A percentile compares a stretch with the other conserved stretches of the same genome.
Evolutionary conservation across 2,113 vertebrate species (phyloP).

Genomic region (Odontesthes bonariensis): DNA sequence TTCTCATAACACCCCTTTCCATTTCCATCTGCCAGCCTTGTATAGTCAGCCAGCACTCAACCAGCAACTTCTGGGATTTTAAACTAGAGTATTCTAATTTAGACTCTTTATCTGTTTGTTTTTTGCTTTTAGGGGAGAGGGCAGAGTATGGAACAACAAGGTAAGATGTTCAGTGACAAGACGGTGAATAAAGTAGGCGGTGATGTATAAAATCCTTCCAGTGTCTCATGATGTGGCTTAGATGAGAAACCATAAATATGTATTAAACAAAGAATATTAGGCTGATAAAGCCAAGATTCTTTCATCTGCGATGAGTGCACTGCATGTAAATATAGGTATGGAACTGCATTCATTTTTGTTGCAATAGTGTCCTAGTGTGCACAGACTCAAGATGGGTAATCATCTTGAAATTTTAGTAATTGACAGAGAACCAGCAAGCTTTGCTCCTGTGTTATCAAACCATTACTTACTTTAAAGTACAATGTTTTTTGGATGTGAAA

Average conservation of each 20-base stretch:
- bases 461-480: too few species aligned
- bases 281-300: too few species aligned
- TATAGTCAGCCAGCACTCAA: constrained; percentile 57
- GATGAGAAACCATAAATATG: constrained; percentile 43
- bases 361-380: too few species aligned
- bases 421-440: too few species aligned
- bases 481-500: too few species aligned
- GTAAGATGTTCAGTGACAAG: constrained; percentile 82
- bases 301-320: too few species aligned
- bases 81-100: constrained; percentile 58
- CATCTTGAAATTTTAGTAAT: too few species aligned
- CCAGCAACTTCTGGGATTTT: constrained; percentile 54
- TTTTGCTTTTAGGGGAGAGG: constrained; percentile 87
- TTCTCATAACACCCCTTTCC: constrained; percentile 72
- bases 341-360: too few species aligned
- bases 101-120: constrained; percentile 40
- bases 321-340: too few species aligned
- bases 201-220: constrained; percentile 55
- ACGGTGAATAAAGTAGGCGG: constrained; percentile 43
- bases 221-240: constrained; percentile 40
- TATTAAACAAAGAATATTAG: too few species aligned
- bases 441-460: too few species aligned
- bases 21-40: constrained; percentile 71
- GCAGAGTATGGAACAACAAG: constrained; percentile 95
- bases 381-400: too few species aligned